Percentiles rank a stretch among this genome's conserved stretches.
phyloP scores from a whole-genome alignment of 2,797 vertebrate species.

The Scarus forsteni region DNA sequence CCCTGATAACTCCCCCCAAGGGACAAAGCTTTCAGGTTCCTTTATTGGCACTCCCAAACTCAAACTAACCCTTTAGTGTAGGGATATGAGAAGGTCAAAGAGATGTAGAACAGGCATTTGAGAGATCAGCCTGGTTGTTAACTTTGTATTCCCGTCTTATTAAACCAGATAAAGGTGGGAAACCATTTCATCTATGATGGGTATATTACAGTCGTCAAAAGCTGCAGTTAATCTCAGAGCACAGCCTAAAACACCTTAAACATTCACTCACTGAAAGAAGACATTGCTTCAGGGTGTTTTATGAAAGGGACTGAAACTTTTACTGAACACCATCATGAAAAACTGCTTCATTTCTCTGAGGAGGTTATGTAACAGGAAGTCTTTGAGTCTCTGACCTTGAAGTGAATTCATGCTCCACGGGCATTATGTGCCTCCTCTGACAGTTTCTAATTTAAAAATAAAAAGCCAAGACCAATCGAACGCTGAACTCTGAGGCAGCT shows the following conservation, averaged over 20 bases:
- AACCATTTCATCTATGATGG: no score
- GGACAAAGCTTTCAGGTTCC: no score
- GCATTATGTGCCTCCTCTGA: conserved; percentile 35
- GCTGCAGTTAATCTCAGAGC: not conserved
- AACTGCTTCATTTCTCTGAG: conserved; percentile 46
- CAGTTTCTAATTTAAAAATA: conserved; percentile 43
- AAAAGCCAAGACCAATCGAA: conserved; percentile 31
- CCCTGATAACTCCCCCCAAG: no score
- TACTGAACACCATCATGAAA: conserved; percentile 25
- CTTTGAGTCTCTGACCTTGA: conserved; percentile 72
- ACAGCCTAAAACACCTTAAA: not conserved
- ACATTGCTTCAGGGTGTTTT: not conserved
- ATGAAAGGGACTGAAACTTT: conserved; percentile 14
- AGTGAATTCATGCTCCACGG: conserved; percentile 43
- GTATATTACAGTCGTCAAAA: not conserved
- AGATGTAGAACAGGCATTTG: no score
- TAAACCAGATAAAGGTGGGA: no score
- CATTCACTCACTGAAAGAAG: conserved; percentile 3
- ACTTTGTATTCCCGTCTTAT: no score
- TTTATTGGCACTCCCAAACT: no score
- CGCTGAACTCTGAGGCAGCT: conserved; percentile 23
- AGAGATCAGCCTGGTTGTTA: no score
- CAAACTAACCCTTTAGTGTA: no score
- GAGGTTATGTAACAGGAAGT: conserved; percentile 62
- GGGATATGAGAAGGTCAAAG: no score